Base-by-base conservation (phyloP, 2,888 invertebrate species). In the Sinelater perroti region DNA sequence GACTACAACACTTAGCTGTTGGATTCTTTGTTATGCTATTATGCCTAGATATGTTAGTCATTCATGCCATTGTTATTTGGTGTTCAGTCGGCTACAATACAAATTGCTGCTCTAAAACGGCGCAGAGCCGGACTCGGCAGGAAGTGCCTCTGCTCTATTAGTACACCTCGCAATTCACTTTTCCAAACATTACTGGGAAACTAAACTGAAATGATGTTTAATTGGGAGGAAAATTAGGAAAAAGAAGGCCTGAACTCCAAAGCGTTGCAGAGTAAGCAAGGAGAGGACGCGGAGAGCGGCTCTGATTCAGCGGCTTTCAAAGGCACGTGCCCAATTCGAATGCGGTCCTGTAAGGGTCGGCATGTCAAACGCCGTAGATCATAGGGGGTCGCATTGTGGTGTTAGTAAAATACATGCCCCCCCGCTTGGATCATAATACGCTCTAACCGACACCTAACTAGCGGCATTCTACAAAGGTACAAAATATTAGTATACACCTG, bases 371-470 rank as follows among this genome's bases (percentile, higher is more conserved):
- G 72, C 67, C 64, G 68, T 64, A 64, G 64, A 67, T 70, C 67
- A 72, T 68, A 72, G 73, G 72, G 75, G 75, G 75, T 70, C 70
- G 71, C 68, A 75, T 76, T 76, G 75, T 76, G 70, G 69, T 72
- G 72, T 73, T 72, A 67, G 68, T 73, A 76, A 76, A 75, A 71
- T 74, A 75, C 75, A 75, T 72, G 70, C 75, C 76, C 74, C 74
- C 76, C 75, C 67, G 76, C 75, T 70, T 72, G 62, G 73, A 71
- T 69, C 72, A 72, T 75, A 76, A 76, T 75, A 75, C 71, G 74
- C 71, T 75, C 71, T 74, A 75, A 75, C 76, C 72, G 74, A 75
- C 74, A 75, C 74, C 72, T 74, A 73, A 75, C 72, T 70, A 73
- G 71, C 75, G 76, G 73, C 72, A 70, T 67, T 67, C 67, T 66